Evolutionary conservation across 2,888 invertebrate species (phyloP).

Genomic region (Pedicia rivosa): DNA sequence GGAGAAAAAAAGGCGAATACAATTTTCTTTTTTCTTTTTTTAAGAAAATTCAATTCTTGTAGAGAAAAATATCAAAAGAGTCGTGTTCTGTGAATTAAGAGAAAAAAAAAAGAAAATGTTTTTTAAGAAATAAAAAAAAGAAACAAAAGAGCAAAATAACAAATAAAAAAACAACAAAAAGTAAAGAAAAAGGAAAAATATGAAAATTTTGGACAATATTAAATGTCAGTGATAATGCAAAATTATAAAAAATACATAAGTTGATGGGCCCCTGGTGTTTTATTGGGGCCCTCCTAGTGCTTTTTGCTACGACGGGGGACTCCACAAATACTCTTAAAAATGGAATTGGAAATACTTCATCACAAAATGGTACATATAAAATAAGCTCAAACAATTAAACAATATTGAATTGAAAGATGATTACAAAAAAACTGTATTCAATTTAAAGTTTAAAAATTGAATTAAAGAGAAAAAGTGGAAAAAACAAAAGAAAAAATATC

Average conservation of each 20-base stretch:
- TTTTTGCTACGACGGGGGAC: conserved; percentile 30
- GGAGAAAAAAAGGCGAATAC: too few species aligned
- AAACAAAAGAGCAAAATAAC: background rate
- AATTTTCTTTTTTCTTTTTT: too few species aligned
- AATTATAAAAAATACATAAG: conserved; percentile 21
- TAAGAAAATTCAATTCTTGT: too few species aligned
- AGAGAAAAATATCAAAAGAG: too few species aligned
- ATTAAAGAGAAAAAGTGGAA: too few species aligned
- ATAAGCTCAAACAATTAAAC: too few species aligned
- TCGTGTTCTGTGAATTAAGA: too few species aligned
- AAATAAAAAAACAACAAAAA: conserved; percentile 1
- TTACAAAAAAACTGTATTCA: too few species aligned
- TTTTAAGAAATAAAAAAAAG: background rate
- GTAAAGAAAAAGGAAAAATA: background rate
- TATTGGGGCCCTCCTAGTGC: conserved; percentile 32
- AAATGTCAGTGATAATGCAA: too few species aligned
- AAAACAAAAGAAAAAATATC: too few species aligned
- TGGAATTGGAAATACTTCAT: background rate
- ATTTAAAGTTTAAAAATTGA: too few species aligned
- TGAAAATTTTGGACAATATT: background rate
- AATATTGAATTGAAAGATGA: too few species aligned
- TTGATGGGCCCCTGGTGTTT: conserved; percentile 32
- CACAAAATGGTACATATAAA: conserved; percentile 4
- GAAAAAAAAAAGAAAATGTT: background rate
- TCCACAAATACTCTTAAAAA: conserved; percentile 20